A percentile compares a stretch with the other conserved stretches of the same genome.
Conservation (phyloP, 2,888 invertebrate species). For the Ypsolopha sequella region DNA sequence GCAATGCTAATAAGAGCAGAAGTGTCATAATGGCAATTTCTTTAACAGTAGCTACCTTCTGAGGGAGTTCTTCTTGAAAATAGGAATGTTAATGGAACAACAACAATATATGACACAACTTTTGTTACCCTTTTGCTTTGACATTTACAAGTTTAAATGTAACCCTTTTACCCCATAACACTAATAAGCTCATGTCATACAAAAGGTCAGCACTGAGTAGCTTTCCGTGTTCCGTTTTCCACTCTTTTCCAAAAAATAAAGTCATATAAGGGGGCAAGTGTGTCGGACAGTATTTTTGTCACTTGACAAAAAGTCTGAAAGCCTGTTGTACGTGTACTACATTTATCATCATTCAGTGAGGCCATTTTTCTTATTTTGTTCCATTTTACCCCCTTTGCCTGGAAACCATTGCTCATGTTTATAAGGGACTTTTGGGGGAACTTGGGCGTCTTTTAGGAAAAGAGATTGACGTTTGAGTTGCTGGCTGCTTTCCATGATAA, state of each 20-base stretch:
- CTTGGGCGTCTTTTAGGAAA: constrained; percentile 5
- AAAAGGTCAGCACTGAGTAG: too few species aligned
- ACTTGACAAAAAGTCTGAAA: constrained; percentile 19
- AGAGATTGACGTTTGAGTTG: constrained; percentile 8
- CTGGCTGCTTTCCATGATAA: not conserved
- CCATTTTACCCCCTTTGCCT: constrained; percentile 34
- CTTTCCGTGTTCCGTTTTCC: too few species aligned
- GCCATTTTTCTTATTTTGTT: constrained; percentile 49
- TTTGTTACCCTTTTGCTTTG: too few species aligned
- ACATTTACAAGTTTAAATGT: not conserved
- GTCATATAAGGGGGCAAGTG: constrained; percentile 2
- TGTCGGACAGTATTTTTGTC: constrained; percentile 43
- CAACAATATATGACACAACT: too few species aligned
- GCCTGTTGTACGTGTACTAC: constrained; percentile 17
- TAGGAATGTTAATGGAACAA: too few species aligned
- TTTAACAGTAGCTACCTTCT: too few species aligned
- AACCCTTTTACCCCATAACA: constrained; percentile 41
- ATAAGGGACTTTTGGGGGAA: not conserved
- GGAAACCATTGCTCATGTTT: constrained; percentile 6
- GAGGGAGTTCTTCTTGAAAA: too few species aligned
- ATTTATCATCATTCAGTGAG: constrained; percentile 48
- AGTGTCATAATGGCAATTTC: too few species aligned
- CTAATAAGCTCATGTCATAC: constrained; percentile 12
- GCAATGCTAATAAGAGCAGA: too few species aligned
- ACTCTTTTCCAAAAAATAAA: too few species aligned